A percentile compares a stretch with the other conserved stretches of the same genome.
Evolutionary conservation across 2,113 vertebrate genomes (phyloP).

Genomic region (Apeltes quadracus): DNA sequence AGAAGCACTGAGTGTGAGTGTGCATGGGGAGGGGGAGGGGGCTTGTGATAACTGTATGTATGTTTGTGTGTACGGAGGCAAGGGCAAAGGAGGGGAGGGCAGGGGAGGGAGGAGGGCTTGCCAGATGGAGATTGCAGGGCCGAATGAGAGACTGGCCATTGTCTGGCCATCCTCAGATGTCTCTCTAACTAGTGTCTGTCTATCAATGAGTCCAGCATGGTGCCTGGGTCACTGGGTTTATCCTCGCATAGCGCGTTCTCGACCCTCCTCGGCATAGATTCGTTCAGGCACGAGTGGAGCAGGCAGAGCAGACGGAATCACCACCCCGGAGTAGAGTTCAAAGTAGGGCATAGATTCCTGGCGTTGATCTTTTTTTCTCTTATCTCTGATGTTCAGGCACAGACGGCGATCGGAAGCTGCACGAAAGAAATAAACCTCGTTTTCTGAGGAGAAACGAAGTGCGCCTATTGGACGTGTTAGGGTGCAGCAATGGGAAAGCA

Average conservation of each 20-base stretch:
- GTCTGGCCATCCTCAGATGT: slow-evolving; percentile 65
- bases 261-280: slow-evolving; percentile 5
- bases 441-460: slow-evolving; percentile 41
- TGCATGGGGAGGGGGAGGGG: slow-evolving; percentile 61
- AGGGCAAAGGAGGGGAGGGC: slow-evolving; percentile 31
- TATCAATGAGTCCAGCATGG: slow-evolving; percentile 39
- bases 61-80: slow-evolving; percentile 53
- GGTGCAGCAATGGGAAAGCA: slow-evolving; percentile 61
- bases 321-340: slow-evolving; percentile 53
- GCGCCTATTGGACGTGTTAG: slow-evolving; percentile 44
- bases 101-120: slow-evolving; percentile 40
- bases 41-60: slow-evolving; percentile 55
- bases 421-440: slow-evolving; percentile 21
- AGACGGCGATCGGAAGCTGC: slow-evolving; percentile 27
- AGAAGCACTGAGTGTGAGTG: slow-evolving; percentile 60
- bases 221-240: slow-evolving; percentile 40
- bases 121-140: slow-evolving; percentile 75
- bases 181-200: slow-evolving; percentile 53
- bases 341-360: slow-evolving; percentile 46
- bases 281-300: slow-evolving; percentile 21
- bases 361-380: slow-evolving; percentile 19
- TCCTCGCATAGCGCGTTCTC: slow-evolving; percentile 8
- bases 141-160: slow-evolving; percentile 64
- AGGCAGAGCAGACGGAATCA: slow-evolving; percentile 22
- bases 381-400: slow-evolving; percentile 50